Percentiles rank a stretch among this genome's conserved stretches.
Conservation (phyloP, 2,113 vertebrate species). For the Motacilla tschutschensis region DNA sequence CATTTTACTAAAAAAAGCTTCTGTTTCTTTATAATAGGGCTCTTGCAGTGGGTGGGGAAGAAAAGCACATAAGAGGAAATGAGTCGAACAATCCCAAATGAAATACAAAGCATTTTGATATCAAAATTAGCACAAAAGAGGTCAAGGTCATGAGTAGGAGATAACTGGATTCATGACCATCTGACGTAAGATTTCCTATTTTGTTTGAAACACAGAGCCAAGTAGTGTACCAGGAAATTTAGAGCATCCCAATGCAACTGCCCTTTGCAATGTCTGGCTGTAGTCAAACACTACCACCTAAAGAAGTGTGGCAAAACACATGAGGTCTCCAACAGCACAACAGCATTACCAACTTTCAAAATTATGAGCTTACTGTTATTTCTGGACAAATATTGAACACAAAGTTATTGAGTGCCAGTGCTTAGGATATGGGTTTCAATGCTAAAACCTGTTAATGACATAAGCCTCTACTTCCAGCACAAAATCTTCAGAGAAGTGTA, state of each 20-base stretch:
- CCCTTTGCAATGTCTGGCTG: background rate
- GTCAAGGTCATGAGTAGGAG: background rate
- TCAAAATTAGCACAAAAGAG: conserved; percentile 44
- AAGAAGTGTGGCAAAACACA: background rate
- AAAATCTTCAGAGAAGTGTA: background rate
- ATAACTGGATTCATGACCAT: background rate
- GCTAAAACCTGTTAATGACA: background rate
- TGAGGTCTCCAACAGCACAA: background rate
- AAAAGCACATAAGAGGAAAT: conserved; percentile 32
- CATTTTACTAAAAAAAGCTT: conserved; percentile 9
- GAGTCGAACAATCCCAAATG: conserved; percentile 6
- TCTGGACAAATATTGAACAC: background rate
- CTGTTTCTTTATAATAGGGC: background rate
- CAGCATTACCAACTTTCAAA: background rate
- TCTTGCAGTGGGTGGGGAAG: conserved; percentile 13
- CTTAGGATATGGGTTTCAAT: background rate
- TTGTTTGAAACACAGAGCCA: background rate
- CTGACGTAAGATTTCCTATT: background rate
- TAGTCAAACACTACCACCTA: conserved; percentile 21
- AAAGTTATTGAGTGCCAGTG: background rate
- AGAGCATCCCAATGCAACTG: background rate
- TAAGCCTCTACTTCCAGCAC: background rate
- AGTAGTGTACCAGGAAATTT: background rate
- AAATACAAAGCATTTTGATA: conserved; percentile 21
- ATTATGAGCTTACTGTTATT: background rate